Evolutionary conservation across 2,888 invertebrate genomes (phyloP).

Genomic region (Tyria jacobaeae): DNA sequence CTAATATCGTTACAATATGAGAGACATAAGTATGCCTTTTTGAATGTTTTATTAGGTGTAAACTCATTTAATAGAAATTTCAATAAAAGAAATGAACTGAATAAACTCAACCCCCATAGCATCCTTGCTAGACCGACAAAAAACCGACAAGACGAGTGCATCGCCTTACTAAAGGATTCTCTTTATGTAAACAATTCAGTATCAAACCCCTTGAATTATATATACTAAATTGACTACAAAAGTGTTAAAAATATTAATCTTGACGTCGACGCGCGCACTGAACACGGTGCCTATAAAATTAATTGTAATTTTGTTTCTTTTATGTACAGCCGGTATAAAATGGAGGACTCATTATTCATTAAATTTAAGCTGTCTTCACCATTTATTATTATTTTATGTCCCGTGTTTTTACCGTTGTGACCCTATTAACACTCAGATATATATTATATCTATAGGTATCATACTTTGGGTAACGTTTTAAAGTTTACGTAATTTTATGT

Average conservation of each 20-base stretch:
- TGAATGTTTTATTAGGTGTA: too few relatives aligned
- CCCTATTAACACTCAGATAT: slow-evolving; percentile 46
- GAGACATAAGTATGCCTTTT: too few relatives aligned
- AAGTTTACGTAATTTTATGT: slow-evolving; percentile 43
- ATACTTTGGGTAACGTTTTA: slow-evolving; percentile 30
- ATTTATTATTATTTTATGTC: slow-evolving; percentile 48
- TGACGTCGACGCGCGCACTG: slow-evolving; percentile 18
- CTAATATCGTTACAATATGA: too few relatives aligned
- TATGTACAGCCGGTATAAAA: slow-evolving; percentile 44
- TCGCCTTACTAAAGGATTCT: slow-evolving; percentile 1
- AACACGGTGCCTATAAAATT: slow-evolving; percentile 39
- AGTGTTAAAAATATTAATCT: slow-evolving; percentile 49
- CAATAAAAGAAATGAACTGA: not conserved
- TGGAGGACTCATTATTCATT: slow-evolving; percentile 41
- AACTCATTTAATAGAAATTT: too few relatives aligned
- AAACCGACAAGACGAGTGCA: slow-evolving; percentile 6
- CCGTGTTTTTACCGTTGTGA: slow-evolving; percentile 49
- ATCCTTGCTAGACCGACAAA: not conserved
- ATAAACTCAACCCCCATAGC: not conserved
- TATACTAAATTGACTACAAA: slow-evolving; percentile 23
- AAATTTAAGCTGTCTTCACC: slow-evolving; percentile 48
- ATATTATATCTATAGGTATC: slow-evolving; percentile 36
- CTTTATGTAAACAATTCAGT: slow-evolving; percentile 25
- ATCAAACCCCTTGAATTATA: slow-evolving; percentile 16
- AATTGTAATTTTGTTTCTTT: slow-evolving; percentile 46